phyloP scores from a whole-genome alignment of 2,113 vertebrate genomes.

The Agapornis roseicollis region DNA sequence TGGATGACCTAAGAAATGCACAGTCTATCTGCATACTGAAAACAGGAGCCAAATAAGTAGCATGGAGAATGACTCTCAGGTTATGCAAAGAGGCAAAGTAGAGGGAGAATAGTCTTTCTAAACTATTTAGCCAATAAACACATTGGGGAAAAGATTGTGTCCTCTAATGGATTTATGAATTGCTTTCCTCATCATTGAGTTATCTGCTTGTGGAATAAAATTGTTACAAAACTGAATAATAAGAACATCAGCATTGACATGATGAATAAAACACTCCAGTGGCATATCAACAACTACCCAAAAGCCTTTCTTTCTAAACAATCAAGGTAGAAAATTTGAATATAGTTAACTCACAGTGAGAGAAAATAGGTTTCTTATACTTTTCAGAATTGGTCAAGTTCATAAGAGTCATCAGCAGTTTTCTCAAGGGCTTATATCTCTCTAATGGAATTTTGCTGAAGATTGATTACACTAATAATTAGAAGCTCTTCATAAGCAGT shows the following conservation, averaged over 20 bases:
- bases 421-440: slow-evolving; percentile 59
- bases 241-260: neutral
- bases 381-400: slow-evolving; percentile 41
- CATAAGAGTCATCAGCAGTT: slow-evolving; percentile 34
- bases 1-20: neutral
- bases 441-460: slow-evolving; percentile 63
- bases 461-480: slow-evolving; percentile 75
- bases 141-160: neutral
- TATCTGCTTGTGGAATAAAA: neutral
- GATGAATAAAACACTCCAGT: neutral
- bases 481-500: slow-evolving; percentile 69
- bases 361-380: neutral
- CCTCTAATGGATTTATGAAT: neutral
- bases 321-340: neutral
- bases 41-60: neutral
- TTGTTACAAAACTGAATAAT: neutral
- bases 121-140: neutral
- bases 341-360: neutral
- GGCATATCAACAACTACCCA: neutral
- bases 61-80: neutral
- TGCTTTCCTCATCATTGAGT: neutral
- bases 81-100: neutral
- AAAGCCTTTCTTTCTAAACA: neutral
- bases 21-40: neutral
- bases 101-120: neutral